phyloP scores from a whole-genome alignment of 2,113 vertebrate species.

The Naja naja region DNA sequence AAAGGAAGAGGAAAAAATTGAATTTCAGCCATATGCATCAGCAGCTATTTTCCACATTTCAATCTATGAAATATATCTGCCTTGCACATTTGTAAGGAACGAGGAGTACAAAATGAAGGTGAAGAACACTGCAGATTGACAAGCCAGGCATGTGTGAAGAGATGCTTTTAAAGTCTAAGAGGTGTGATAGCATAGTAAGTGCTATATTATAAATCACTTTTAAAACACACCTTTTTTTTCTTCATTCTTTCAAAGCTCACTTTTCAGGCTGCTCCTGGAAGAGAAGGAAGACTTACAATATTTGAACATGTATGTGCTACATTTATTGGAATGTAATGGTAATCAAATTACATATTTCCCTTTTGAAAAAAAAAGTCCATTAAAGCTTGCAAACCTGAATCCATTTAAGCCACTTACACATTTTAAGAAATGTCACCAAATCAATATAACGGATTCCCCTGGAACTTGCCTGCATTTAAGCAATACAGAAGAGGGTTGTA shows the following conservation, averaged over 20 bases:
- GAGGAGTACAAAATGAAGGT: conserved; percentile 39
- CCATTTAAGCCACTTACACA: neutral
- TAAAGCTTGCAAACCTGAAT: neutral
- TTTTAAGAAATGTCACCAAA: neutral
- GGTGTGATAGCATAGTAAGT: conserved; percentile 49
- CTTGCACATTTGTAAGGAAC: conserved; percentile 7
- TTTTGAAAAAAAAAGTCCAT: conserved; percentile 30
- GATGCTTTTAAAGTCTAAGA: conserved; percentile 36
- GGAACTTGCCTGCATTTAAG: neutral
- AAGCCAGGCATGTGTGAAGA: conserved; percentile 47
- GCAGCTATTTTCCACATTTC: neutral
- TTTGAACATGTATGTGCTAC: conserved; percentile 20
- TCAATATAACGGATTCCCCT: neutral
- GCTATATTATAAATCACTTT: conserved; percentile 44
- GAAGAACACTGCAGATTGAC: conserved; percentile 29
- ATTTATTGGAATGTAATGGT: conserved; percentile 9
- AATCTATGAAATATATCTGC: neutral
- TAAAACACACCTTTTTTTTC: conserved; percentile 28
- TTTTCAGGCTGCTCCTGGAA: conserved; percentile 38
- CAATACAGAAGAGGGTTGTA: neutral
- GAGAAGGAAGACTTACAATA: conserved; percentile 7
- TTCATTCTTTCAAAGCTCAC: conserved; percentile 2
- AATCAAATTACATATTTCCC: conserved; percentile 1
- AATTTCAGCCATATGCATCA: conserved; percentile 22
- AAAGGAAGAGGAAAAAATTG: neutral